These are phyloP conservation scores for Rhynchotus rufescens DNA, from an alignment of 2,797 vertebrate species.

Conservation along the genomic window DNA sequence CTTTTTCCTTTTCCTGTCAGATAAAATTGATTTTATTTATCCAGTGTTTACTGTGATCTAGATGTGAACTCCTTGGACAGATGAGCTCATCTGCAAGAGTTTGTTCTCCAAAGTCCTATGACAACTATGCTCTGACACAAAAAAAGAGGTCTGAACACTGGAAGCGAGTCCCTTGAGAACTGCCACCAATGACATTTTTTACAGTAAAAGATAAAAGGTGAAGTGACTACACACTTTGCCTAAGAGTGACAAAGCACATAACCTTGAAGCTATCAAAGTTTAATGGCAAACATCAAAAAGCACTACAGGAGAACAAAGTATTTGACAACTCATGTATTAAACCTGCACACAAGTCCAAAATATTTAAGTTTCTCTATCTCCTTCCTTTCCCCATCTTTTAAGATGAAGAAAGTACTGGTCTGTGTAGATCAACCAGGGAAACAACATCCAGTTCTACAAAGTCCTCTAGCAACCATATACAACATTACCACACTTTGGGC, in stretches of 20 bases:
- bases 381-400: background rate
- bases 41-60: background rate
- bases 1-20: background rate
- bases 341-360: background rate
- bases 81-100: background rate
- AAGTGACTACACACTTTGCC: background rate
- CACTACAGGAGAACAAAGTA: background rate
- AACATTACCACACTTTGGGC: background rate
- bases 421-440: background rate
- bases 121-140: background rate
- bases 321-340: background rate
- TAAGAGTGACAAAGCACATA: background rate
- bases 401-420: background rate
- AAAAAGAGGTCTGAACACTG: background rate
- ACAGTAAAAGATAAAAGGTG: background rate
- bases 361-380: background rate
- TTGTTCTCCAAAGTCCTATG: background rate
- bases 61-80: background rate
- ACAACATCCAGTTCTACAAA: background rate
- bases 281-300: background rate
- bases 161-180: background rate
- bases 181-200: background rate
- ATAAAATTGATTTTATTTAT: slow-evolving; percentile 6
- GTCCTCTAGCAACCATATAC: background rate
- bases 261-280: background rate